Base-by-base conservation (phyloP, 2,797 vertebrate species). In the Melanotaenia maccullochi region DNA sequence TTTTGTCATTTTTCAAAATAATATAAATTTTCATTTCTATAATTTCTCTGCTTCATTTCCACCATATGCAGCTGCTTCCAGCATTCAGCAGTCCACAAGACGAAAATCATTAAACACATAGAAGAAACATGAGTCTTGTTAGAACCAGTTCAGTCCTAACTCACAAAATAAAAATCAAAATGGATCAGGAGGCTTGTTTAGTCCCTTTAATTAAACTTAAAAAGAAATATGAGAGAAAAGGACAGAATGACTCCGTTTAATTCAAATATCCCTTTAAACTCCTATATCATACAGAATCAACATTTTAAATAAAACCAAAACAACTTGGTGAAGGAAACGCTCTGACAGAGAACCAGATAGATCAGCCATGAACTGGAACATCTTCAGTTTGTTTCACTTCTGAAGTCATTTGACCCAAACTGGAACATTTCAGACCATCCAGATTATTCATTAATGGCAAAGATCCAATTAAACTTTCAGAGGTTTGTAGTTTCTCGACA, bases 201-300 rank as follows among this genome's bases (percentile, higher is more conserved):
- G 20, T 42, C 18, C 13, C 40, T 42, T 25, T 44, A 42, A 44
- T 44, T 28, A 57, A 28, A 28, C 20, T 16, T 20, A 56, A 6
- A 6, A 8, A 33, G 20, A 28, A 36, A 36, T 36, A 36, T 36
- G 35, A 36, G 1, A 36, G 51, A 40, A 35, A 54, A 61, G 3
- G 47, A 22, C 47, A 22, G n/a, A 49, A 22, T 22, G 47, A 24
- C 6, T 51, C 47, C 11, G 2, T 51, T 22, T 9, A 24, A 3
- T 22, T 58, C 20, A 58, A 30, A 58, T 22, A 2, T 67, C 65
- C 55, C 55, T 67, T 62, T 62, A 32, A 62, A 30, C 40, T 61
- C 36, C 35, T 18, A 38, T 18, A 7, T 47, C 20, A 7, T 6
- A 44, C 42, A 44, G 18, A 18, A 44, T 44, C 42, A 44, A 44